Base-by-base conservation (phyloP, 1,140 invertebrate species). In the Ceratosolen fusciceps region DNA sequence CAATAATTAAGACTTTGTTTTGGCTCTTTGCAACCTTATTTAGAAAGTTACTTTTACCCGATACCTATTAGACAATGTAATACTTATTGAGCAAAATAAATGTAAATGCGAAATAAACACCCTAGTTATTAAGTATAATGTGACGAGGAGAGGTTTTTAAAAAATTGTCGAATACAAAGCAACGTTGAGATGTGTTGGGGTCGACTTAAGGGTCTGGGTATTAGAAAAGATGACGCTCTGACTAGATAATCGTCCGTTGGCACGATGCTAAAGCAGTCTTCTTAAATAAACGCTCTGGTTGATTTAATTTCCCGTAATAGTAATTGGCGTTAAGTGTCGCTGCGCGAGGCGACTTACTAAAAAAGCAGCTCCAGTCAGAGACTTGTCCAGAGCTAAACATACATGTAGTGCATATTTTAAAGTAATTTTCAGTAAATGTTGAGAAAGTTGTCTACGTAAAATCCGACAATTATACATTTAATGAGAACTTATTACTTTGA, bases 291-390 rank as follows among this genome's bases (percentile, higher is more conserved):
- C 79, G 68, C 82, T 80, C 79, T 65, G 83, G 84, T 80, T 87
- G 85, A 87, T 87, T 86, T 84, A 86, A 87, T 87, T 87, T 87
- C 86, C 84, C 85, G 85, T 83, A 82, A 84, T 84, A 80, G 82
- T 85, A 86, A 86, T 86, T 85, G 85, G 83, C 77, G 79, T 84
- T 83, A 83, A 83, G 81, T 82, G 81, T 56, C 34, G 31, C 19
- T 77, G 47, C 19, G 37, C 43, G 21, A 74, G 58, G 71, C 71
- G 34, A 52, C 49, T 74, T 68, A 68, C 67, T 65, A 34, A 65
- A 75, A 74, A 75, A 21, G 24, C 7, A 39, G 21, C 5, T 8
- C 12, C 49, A 21, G n/a, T 19, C 19, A 1, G 29, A 37, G 52
- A 73, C 52, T 37, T n/a, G 4, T 52, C 12, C 29, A 71, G 47